Conservation (phyloP, 2,113 vertebrate genomes). For the Colaptes auratus region DNA sequence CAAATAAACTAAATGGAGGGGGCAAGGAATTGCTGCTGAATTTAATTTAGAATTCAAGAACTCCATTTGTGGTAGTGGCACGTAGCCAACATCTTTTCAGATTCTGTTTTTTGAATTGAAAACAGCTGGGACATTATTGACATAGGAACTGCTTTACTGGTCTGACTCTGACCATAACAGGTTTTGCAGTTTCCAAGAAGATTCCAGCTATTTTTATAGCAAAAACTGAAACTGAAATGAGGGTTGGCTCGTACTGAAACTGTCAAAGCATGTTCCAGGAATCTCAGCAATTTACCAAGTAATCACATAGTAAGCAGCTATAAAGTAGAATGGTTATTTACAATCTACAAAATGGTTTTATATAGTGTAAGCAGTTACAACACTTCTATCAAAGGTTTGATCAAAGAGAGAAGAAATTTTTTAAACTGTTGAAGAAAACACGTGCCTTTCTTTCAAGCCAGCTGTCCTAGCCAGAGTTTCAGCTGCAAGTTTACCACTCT, state of each 20-base stretch:
- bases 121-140: conserved; percentile 37
- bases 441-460: not conserved
- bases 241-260: conserved; percentile 47
- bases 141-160: conserved; percentile 16
- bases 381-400: conserved; percentile 39
- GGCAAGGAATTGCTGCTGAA: conserved; percentile 3
- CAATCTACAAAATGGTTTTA: conserved; percentile 61
- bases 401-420: conserved; percentile 54
- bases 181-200: conserved; percentile 28
- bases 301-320: conserved; percentile 40
- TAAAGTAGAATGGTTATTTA: conserved; percentile 58
- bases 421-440: not conserved
- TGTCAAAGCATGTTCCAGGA: conserved; percentile 63
- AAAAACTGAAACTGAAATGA: conserved; percentile 63
- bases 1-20: not conserved
- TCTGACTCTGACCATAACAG: conserved; percentile 43
- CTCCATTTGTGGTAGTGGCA: conserved; percentile 45
- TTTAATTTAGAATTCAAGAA: conserved; percentile 19
- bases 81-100: not conserved
- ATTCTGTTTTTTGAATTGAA: conserved; percentile 44
- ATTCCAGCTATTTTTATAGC: conserved; percentile 20
- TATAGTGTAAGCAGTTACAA: conserved; percentile 47
- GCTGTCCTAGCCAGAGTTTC: not conserved
- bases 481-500: not conserved
- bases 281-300: conserved; percentile 51